Base-by-base conservation (phyloP, 2,113 vertebrate genomes). In the Esox niger region DNA sequence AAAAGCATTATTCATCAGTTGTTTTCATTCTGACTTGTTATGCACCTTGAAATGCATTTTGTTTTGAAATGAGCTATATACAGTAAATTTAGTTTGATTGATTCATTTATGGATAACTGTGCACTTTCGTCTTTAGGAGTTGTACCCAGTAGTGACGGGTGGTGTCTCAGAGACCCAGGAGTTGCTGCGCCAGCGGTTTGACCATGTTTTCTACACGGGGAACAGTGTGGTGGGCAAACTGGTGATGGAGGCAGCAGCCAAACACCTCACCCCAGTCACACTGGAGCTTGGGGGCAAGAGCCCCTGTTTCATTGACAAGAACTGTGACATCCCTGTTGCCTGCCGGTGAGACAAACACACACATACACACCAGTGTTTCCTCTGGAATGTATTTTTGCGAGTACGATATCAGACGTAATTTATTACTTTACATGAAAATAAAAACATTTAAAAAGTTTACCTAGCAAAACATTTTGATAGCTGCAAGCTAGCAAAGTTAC, bases 271-370 rank as follows among this genome's bases (percentile, higher is more conserved):
- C 0, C 97, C 96, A 0, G 90, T 97, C 74, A 98, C 94, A 0
- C 91, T 98, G 88, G 97, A 96, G 88, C 89, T 99, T 55, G 97
- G 96, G 0, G 95, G 96, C 20, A 98, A 98, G 80, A 98, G 90
- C 74, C 96, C 96, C 46, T 99, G 96, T 82, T 98, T 95, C 71
- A 92, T 99, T 0, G 95, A 98, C 87, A 95, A 88, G 61, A 87
- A 93, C 84, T 96, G 95, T 8, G 91, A 98, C 71, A 74, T 98
- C 49, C 82, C 81, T 0, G 32, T 94, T 0, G 93, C 95, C 70
- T 96, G 95, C 90, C 91, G 95, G 97, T 98, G 21, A 76, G 76
- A 66, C 7, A n/a, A 7, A 13, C 32, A 32, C 5, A 31, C 2
- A 20, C 13, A 3, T 15, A 35, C 29, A 61, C 11, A 29, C 1